Base-by-base conservation (phyloP, 2,113 vertebrate species). In the Leucopsar rothschildi region DNA sequence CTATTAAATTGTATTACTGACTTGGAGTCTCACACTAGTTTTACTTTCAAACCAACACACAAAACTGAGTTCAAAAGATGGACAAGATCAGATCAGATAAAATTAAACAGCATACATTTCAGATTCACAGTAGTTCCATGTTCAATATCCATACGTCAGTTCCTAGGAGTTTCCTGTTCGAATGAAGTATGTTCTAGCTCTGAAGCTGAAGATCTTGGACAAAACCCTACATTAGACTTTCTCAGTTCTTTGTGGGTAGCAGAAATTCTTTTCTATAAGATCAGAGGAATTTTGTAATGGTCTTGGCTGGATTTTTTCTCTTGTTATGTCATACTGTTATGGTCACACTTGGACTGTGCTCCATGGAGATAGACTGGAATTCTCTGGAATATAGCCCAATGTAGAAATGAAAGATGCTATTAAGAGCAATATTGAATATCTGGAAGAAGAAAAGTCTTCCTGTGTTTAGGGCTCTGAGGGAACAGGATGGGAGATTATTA, bases 401-500 rank as follows among this genome's bases (percentile, higher is more conserved):
- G 60, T 73, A 90, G 79, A 97, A 94, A 90, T 86, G 39, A 96
- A 94, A 91, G 59, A 44, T 70, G 31, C 65, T 95, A 61, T 92
- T 91, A 94, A 83, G 29, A 87, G 59, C 44, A 83, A 78, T 73
- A 73, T 29, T 82, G 64, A 86, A 68, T 89, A 82, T 82, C 29
- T 70, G 63, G 79, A 76, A 81, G 53, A 91, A 96, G 75, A 91
- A 90, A 95, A 91, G 66, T 6, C 66, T 96, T 95, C 86, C 86
- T 95, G 47, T 94, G 80, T 96, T 93, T 91, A 81, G 42, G n/a
- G 37, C 55, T 75, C 37, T 33, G 37, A 84, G 70, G 87, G 92
- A 94, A 85, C 65, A 80, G 88, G 83, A 95, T 95, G 37, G 87
- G 86, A 96, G 76, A 86, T 94, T 93, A 92, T 95, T 93, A 86